A percentile compares a stretch with the other conserved stretches of the same genome.
phyloP scores from a whole-genome alignment of 2,113 vertebrate genomes.

The Stomatorhinus ivindoensis region DNA sequence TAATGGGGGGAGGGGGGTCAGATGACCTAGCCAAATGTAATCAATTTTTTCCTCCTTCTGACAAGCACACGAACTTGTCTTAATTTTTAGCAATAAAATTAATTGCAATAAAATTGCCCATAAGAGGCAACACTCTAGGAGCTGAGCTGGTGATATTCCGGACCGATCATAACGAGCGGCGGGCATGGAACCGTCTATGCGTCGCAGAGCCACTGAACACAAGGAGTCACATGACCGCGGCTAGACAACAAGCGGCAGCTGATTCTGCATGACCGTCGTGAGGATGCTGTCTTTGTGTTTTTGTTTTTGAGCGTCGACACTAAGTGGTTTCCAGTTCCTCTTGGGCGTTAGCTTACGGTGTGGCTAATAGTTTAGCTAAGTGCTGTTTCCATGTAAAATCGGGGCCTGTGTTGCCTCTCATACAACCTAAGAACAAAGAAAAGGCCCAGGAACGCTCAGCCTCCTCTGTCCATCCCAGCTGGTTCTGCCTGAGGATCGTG shows the following conservation, averaged over 20 bases:
- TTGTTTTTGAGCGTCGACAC: background rate
- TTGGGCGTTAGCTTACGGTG: background rate
- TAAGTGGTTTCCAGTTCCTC: background rate
- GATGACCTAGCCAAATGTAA: background rate
- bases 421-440: background rate
- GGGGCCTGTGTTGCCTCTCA: background rate
- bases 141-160: background rate
- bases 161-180: background rate
- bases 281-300: background rate
- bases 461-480: background rate
- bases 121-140: background rate
- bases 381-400: background rate
- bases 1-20: background rate
- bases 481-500: slow-evolving; percentile 24
- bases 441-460: background rate
- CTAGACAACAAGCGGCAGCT: background rate
- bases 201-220: background rate
- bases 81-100: background rate
- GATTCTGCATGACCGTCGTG: background rate
- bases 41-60: background rate
- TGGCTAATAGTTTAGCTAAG: background rate
- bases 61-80: background rate
- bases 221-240: background rate
- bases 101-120: no score
- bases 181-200: background rate